Conservation (phyloP, 2,113 vertebrate genomes). For the Syngnathus scovelli region DNA sequence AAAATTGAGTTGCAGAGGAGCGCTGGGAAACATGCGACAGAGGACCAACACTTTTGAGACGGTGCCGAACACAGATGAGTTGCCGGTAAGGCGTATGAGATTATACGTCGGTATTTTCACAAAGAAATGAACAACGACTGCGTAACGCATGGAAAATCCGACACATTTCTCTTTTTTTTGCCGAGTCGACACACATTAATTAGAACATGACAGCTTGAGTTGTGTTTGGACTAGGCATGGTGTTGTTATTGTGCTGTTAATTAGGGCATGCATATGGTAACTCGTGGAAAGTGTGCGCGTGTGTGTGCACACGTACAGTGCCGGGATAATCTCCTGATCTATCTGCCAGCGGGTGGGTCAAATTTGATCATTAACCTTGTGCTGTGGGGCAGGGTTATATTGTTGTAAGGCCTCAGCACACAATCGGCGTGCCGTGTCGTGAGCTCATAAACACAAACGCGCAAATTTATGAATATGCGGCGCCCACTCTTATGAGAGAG, state of each 20-base stretch:
- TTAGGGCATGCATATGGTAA: conserved; percentile 49
- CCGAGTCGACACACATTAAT: conserved; percentile 36
- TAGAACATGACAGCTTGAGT: conserved; percentile 55
- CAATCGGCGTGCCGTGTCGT: conserved; percentile 12
- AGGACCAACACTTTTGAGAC: conserved; percentile 71
- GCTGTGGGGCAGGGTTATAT: conserved; percentile 43
- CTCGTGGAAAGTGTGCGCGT: conserved; percentile 12
- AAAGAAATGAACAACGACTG: too few relatives aligned
- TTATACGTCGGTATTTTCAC: too few relatives aligned
- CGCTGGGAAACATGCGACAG: conserved; percentile 56
- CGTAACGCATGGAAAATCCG: conserved; percentile 3
- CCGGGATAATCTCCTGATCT: conserved; percentile 56
- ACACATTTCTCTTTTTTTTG: conserved; percentile 21
- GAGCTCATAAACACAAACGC: conserved; percentile 21
- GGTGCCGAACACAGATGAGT: conserved; percentile 70
- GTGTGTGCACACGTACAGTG: not conserved
- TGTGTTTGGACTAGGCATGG: conserved; percentile 41
- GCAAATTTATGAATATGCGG: conserved; percentile 43
- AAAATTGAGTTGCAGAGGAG: conserved; percentile 24
- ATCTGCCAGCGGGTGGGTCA: conserved; percentile 67
- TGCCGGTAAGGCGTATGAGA: conserved; percentile 62
- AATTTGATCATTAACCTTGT: conserved; percentile 70
- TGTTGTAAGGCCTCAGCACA: conserved; percentile 41
- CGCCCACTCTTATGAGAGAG: conserved; percentile 24
- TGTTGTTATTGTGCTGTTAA: conserved; percentile 56